Evolutionary conservation across 2,888 invertebrate genomes (phyloP).

Genomic region (Lochmaea crataegi): DNA sequence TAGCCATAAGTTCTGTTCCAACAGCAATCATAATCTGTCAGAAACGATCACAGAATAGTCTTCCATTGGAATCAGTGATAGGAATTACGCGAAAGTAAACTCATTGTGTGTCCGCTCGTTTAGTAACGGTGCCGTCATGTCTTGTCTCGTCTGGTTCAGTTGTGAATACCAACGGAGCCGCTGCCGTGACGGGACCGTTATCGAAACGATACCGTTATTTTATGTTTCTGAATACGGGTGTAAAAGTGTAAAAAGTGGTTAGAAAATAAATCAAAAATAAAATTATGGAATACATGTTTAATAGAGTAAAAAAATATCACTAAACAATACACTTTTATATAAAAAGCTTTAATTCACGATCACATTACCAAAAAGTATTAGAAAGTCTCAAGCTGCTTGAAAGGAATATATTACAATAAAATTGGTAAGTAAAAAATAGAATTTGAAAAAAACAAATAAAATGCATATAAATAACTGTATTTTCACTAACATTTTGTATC

Average conservation of each 20-base stretch:
- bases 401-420: constrained; percentile 52
- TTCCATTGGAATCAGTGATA: too few species aligned
- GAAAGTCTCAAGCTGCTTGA: constrained; percentile 55
- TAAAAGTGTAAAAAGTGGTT: background rate
- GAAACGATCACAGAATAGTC: too few species aligned
- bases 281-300: constrained; percentile 63
- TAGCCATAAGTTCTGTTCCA: too few species aligned
- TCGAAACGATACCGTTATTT: too few species aligned
- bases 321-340: constrained; percentile 65
- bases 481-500: constrained; percentile 54
- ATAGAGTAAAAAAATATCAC: constrained; percentile 66
- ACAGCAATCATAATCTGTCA: too few species aligned
- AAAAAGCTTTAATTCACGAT: constrained; percentile 65
- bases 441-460: constrained; percentile 46
- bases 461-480: constrained; percentile 52
- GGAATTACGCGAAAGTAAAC: too few species aligned
- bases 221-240: too few species aligned
- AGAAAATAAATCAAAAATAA: constrained; percentile 32
- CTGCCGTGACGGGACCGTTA: too few species aligned
- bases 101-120: too few species aligned
- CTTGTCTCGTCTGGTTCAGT: too few species aligned
- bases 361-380: constrained; percentile 63
- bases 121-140: too few species aligned
- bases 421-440: constrained; percentile 49
- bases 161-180: too few species aligned